Base-by-base conservation (phyloP, 2,797 vertebrate species). In the Siniperca undulata region DNA sequence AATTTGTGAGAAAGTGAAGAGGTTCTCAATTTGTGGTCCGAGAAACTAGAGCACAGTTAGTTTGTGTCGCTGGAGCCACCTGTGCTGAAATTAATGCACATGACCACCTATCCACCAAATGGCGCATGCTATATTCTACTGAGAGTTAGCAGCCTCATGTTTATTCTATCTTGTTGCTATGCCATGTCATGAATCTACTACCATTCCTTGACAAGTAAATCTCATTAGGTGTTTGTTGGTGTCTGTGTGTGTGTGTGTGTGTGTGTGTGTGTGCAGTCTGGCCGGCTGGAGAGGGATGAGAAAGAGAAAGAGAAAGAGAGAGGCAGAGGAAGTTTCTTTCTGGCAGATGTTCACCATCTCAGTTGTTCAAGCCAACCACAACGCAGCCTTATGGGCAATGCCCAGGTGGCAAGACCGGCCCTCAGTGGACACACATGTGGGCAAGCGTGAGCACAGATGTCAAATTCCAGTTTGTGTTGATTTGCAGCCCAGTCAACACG, bases 151-250 rank as follows among this genome's bases (percentile, higher is more conserved):
- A 44, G 80, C 80, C 84, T 91, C 85, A 86, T 90, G 86, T 87
- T 91, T 88, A 88, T 87, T 88, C 84, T 70, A 61, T 85, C 1
- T 2, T 7, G 46, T 34, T 64, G 62, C 66, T 50, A 14, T 72
- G 73, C 77, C 72, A 86, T 73, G 74, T 86, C 85, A 86, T 88
- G 88, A 91, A 90, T 93, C 88, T 88, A 80, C 84, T 40, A 74
- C 24, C 70, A 46, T 62, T 87, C 30, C 78, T 77, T 83, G 86
- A 90, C 84, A 84, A 82, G 78, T 69, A 92, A 85, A 89, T 79
- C 83, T 89, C 81, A 92, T 92, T 91, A 90, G 78, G 65, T n/a
- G 16, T 73, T 22, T 87, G 69, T 91, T 70, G 86, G 61, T 83
- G 4, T 79, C 55, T 72, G 56, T 30, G 30, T 66, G 7, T 75